Base-by-base conservation (phyloP, 2,888 invertebrate genomes). In the Reticulitermes lucifugus region DNA sequence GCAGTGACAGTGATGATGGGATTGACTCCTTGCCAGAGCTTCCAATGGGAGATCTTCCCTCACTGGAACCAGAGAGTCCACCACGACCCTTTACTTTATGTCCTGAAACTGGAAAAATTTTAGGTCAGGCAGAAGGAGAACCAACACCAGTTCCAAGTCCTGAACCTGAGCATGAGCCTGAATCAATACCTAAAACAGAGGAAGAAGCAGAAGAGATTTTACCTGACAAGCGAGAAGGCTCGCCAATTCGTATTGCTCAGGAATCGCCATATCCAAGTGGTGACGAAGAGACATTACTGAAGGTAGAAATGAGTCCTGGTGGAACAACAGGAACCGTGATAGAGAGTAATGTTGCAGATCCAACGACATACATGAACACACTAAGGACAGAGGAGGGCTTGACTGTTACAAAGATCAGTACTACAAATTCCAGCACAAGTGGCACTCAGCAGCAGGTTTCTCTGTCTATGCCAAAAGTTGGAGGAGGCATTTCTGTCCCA, bases 61-160 rank as follows among this genome's bases (percentile, higher is more conserved):
- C 94, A 75, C 91, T 93, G 22, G 91, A 91, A 87, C 93, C 93
- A 0, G 93, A 93, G n/a, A 94, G 94, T 89, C 95, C 95, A 35
- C 94, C 94, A 18, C 92, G 94, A 86, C 94, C 94, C 84, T 93
- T 95, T 84, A 94, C 95, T 79, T 91, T 97, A 87, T 96, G 96
- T 89, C 95, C 95, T 0, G 90, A 93, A 25, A 95, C 95, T 2
- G 95, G 95, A 84, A 91, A 91, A 88, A 89, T 92, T 83, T 88
- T 91, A 86, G 93, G 93, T 87, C 93, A 94, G 88, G 93, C 94
- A 2, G 95, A 94, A 91, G 93, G 93, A 85, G 93, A 94, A 90
- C 92, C 93, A 88, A 92, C 94, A 83, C 92, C 93, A n/a, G 88
- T 88, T 65, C 88, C 89, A 41, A 91, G 92, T 84, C 92, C 93